Evolutionary conservation across 2,888 invertebrate genomes (phyloP).

Genomic region (Cerastis leucographa): DNA sequence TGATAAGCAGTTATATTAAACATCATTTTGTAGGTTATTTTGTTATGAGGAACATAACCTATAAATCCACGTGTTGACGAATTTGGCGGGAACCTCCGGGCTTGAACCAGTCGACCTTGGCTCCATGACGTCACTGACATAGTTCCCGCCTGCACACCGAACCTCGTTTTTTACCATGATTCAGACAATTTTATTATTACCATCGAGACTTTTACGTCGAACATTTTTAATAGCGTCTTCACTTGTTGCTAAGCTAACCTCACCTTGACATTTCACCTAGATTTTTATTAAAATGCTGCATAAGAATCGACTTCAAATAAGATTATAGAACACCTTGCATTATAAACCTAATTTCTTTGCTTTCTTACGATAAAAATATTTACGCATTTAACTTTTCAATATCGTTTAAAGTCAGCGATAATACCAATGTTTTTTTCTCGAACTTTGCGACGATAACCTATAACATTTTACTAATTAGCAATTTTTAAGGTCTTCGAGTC

Average conservation of each 20-base stretch:
- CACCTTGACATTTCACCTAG: conserved; percentile 65
- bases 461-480: conserved; percentile 41
- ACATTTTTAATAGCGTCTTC: conserved; percentile 41
- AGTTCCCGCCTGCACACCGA: conserved; percentile 86
- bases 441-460: conserved; percentile 38
- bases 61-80: conserved; percentile 68
- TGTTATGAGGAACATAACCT: conserved; percentile 71
- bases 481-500: conserved; percentile 16
- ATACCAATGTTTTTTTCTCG: conserved; percentile 25
- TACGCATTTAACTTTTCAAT: conserved; percentile 28
- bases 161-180: conserved; percentile 79
- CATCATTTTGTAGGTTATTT: conserved; percentile 63
- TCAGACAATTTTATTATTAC: conserved; percentile 76
- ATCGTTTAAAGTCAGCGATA: conserved; percentile 15
- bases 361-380: conserved; percentile 9
- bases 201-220: conserved; percentile 58
- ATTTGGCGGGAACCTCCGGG: conserved; percentile 86
- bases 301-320: conserved; percentile 26
- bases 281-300: conserved; percentile 46
- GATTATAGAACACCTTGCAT: conserved; percentile 7
- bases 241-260: conserved; percentile 57
- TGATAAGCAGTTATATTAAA: conserved; percentile 34
- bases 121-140: conserved; percentile 88
- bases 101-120: conserved; percentile 87
- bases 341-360: not conserved